Evolutionary conservation across 2,113 vertebrate species (phyloP).

Genomic region (Ptilonorhynchus violaceus): DNA sequence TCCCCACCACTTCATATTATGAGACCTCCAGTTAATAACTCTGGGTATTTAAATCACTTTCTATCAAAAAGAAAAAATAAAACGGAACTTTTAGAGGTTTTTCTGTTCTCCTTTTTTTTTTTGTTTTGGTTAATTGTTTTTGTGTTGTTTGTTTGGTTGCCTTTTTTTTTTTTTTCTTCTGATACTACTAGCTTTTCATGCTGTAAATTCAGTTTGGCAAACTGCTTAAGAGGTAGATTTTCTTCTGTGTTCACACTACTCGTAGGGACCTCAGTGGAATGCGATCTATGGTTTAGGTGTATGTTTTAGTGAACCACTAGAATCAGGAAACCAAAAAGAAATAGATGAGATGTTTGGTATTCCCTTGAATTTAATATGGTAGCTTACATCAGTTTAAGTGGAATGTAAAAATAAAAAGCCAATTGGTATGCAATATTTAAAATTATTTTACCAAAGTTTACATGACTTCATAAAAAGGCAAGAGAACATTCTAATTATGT

Average conservation of each 20-base stretch:
- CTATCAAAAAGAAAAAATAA: neutral
- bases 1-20: neutral
- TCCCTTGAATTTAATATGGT: neutral
- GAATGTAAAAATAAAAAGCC: neutral
- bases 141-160: neutral
- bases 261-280: neutral
- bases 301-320: neutral
- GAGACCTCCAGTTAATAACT: neutral
- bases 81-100: neutral
- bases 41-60: neutral
- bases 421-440: neutral
- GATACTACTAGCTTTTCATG: neutral
- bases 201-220: neutral
- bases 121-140: neutral
- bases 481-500: neutral
- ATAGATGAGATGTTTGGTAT: neutral
- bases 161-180: neutral
- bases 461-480: neutral
- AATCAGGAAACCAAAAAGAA: neutral
- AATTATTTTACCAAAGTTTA: neutral
- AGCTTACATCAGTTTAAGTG: neutral
- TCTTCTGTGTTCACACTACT: neutral
- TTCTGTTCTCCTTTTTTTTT: neutral
- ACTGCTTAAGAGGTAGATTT: neutral
- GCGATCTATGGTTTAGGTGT: neutral